A percentile compares a stretch with the other conserved stretches of the same genome.
These are phyloP conservation scores for Nibea albiflora DNA, from an alignment of 2,113 vertebrate genomes.

Conservation along the genomic window DNA sequence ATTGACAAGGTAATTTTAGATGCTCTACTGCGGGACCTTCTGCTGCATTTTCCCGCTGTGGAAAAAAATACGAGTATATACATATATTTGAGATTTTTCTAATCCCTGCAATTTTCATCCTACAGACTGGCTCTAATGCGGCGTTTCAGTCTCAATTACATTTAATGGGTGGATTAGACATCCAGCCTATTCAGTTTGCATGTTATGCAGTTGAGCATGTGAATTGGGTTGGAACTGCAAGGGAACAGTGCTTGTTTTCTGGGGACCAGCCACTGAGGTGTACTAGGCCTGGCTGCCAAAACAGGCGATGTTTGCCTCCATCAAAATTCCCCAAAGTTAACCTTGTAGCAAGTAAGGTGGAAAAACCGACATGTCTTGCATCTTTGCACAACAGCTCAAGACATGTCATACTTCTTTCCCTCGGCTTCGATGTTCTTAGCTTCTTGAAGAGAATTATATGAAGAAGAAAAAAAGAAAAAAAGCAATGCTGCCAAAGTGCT, in stretches of 20 bases:
- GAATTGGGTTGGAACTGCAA: slow-evolving; percentile 62
- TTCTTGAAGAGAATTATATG: slow-evolving; percentile 49
- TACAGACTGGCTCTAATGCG: slow-evolving; percentile 70
- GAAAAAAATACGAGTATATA: slow-evolving; percentile 54
- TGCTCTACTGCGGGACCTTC: slow-evolving; percentile 51
- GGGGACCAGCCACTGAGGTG: slow-evolving; percentile 46
- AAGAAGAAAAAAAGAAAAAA: neutral
- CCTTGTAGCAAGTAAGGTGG: slow-evolving; percentile 63
- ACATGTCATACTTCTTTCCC: slow-evolving; percentile 57
- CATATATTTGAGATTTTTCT: slow-evolving; percentile 68
- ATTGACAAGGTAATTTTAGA: slow-evolving; percentile 78
- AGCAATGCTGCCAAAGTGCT: slow-evolving; percentile 34
- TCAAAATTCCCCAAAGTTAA: slow-evolving; percentile 65
- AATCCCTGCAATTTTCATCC: slow-evolving; percentile 74
- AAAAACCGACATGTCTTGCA: slow-evolving; percentile 66
- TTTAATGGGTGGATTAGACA: slow-evolving; percentile 76
- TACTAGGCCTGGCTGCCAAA: slow-evolving; percentile 57
- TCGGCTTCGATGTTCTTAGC: slow-evolving; percentile 49
- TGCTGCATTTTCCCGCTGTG: slow-evolving; percentile 47
- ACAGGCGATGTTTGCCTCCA: slow-evolving; percentile 58
- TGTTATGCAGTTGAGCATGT: slow-evolving; percentile 56
- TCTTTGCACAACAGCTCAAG: slow-evolving; percentile 63
- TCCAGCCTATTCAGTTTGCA: slow-evolving; percentile 62
- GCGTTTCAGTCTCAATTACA: slow-evolving; percentile 75
- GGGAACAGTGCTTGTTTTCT: slow-evolving; percentile 46